A percentile compares a stretch with the other conserved stretches of the same genome.
Evolutionary conservation across 2,113 vertebrate genomes (phyloP).

Genomic region (Alethe diademata): DNA sequence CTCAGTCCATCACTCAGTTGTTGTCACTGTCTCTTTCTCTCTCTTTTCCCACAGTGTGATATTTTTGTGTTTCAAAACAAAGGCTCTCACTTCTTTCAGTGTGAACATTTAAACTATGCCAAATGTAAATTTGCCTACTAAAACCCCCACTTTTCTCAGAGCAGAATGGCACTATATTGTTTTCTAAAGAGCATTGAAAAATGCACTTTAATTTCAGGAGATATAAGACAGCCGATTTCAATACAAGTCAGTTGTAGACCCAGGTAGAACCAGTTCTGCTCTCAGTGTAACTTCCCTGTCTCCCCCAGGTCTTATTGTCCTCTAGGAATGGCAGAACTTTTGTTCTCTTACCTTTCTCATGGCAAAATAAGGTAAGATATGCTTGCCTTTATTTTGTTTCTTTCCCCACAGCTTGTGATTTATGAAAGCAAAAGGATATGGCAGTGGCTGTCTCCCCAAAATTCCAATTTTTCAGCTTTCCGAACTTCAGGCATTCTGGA

Average conservation of each 20-base stretch:
- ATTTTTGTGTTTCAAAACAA: conserved; percentile 45
- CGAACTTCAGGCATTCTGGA: not conserved
- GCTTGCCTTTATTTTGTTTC: not conserved
- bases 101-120: not conserved
- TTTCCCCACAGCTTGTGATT: not conserved
- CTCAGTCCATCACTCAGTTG: not conserved
- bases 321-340: not conserved
- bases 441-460: not conserved
- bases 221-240: not conserved
- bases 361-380: not conserved
- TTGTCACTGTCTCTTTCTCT: not conserved
- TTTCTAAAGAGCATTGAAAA: not conserved
- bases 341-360: not conserved
- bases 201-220: not conserved
- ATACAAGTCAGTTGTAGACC: not conserved
- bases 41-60: not conserved
- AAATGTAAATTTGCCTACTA: not conserved
- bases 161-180: not conserved
- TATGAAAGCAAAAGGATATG: not conserved
- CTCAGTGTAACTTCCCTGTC: not conserved
- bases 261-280: not conserved
- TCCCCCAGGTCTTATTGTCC: not conserved
- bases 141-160: not conserved
- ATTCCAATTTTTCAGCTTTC: not conserved
- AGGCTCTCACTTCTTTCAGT: not conserved